Evolutionary conservation across 2,113 vertebrate genomes (phyloP), one percentile per base, ranked within the genome.

Genomic region (Oncorhynchus kisutch): DNA sequence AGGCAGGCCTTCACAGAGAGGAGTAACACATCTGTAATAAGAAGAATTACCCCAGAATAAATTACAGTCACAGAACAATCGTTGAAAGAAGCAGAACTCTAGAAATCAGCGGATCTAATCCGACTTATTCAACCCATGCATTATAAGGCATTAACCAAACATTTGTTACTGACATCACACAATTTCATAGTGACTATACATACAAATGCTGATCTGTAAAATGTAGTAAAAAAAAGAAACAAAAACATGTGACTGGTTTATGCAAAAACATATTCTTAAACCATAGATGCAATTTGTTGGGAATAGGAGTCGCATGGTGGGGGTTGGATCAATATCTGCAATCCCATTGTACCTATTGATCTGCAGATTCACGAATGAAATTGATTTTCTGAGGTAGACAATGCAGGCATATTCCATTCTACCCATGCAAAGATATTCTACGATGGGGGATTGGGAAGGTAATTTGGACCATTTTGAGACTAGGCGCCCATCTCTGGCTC

Each of bases 341-440:
- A 86, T 90, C 88, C 88, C 88, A 88, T 90, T 91, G 92, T 93
- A 94, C 91, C 92, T 92, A 93, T 91, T 84, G 91, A 93, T 92
- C 89, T 81, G 82, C 78, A 88, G 89, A 91, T 85, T 88, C 90
- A 84, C 45, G 85, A 90, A 91, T 89, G 85, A 90, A 90, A 92
- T 91, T 76, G 90, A 93, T 93, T 92, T 92, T 92, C 87, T 93
- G 93, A 94, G 93, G 93, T 94, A 94, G 93, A 94, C 92, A 91
- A 93, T 93, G 91, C 88, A 90, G 85, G 84, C 88, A 88, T 91
- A 88, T 92, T 91, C 92, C 88, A 90, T 90, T 91, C 88, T 88
- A 89, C 89, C 78, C 67, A 88, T 80, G 90, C 87, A 87, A 88
- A 91, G 88, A 83, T 82, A 79, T 82, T 83, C 74, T 84, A 72